These are phyloP conservation scores for Salvelinus namaycush DNA, from an alignment of 2,113 vertebrate genomes.

Conservation along the genomic window DNA sequence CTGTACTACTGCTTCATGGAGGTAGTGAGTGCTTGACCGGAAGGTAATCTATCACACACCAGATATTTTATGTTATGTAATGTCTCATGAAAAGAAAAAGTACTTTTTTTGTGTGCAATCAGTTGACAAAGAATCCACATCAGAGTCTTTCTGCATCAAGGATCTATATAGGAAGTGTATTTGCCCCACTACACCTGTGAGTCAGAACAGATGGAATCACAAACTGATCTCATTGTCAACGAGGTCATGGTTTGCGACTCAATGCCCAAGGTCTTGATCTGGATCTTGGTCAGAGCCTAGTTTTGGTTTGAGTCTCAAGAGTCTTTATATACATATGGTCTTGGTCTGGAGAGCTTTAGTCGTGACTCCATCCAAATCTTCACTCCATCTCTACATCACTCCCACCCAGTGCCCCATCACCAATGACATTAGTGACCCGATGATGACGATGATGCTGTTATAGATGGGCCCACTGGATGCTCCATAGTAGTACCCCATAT, in stretches of 20 bases:
- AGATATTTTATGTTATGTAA: too few species aligned
- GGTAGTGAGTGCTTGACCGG: background rate
- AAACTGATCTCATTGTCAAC: too few species aligned
- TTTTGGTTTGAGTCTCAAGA: background rate
- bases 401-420: slow-evolving; percentile 60
- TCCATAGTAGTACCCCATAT: slow-evolving; percentile 55
- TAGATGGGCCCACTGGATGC: slow-evolving; percentile 61
- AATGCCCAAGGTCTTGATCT: background rate
- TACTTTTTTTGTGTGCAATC: too few species aligned
- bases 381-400: slow-evolving; percentile 46
- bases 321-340: background rate
- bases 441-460: slow-evolving; percentile 60
- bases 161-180: too few species aligned
- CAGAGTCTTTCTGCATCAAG: too few species aligned
- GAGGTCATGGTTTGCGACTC: background rate
- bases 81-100: too few species aligned
- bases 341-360: background rate
- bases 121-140: too few species aligned
- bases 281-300: background rate
- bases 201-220: too few species aligned
- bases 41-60: too few species aligned
- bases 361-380: background rate
- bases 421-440: slow-evolving; percentile 59
- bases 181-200: too few species aligned
- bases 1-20: background rate